Conservation (phyloP, 2,888 invertebrate species). For the Punctoribates punctum region DNA sequence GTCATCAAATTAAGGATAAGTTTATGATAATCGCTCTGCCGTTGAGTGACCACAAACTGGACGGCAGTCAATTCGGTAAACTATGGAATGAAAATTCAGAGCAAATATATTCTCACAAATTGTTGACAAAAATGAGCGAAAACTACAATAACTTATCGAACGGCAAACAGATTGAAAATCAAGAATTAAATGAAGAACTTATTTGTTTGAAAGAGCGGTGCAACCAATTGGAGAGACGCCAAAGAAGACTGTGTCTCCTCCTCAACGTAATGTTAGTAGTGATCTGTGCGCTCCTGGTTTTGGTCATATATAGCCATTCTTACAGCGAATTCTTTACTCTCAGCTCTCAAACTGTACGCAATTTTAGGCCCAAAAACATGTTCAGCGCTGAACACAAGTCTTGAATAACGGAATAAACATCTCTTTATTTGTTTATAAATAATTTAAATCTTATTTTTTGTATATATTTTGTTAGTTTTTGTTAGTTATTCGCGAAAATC, state of each 20-base stretch:
- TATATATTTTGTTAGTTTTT: background rate
- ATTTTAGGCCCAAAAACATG: slow-evolving; percentile 8
- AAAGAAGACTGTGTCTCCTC: slow-evolving; percentile 16
- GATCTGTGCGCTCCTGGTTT: background rate
- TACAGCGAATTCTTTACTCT: slow-evolving; percentile 19
- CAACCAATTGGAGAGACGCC: slow-evolving; percentile 20
- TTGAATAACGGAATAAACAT: background rate
- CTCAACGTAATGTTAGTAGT: background rate
- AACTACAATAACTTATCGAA: background rate
- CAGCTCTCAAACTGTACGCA: background rate
- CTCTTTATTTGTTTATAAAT: slow-evolving; percentile 16
- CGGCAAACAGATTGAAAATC: background rate
- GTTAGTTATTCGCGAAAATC: no score
- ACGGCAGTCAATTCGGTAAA: slow-evolving; percentile 22
- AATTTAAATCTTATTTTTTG: background rate
- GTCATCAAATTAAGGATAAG: slow-evolving; percentile 12
- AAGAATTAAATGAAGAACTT: background rate
- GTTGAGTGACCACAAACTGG: background rate
- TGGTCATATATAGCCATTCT: slow-evolving; percentile 32
- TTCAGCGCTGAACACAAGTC: background rate
- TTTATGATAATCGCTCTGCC: slow-evolving; percentile 36
- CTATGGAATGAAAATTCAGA: slow-evolving; percentile 3
- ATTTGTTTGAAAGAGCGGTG: background rate
- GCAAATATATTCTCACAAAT: background rate
- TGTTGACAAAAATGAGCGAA: background rate